These are phyloP conservation scores for Drosophila sturtevanti DNA, from an alignment of 1,140 invertebrate genomes.

Conservation along the genomic window DNA sequence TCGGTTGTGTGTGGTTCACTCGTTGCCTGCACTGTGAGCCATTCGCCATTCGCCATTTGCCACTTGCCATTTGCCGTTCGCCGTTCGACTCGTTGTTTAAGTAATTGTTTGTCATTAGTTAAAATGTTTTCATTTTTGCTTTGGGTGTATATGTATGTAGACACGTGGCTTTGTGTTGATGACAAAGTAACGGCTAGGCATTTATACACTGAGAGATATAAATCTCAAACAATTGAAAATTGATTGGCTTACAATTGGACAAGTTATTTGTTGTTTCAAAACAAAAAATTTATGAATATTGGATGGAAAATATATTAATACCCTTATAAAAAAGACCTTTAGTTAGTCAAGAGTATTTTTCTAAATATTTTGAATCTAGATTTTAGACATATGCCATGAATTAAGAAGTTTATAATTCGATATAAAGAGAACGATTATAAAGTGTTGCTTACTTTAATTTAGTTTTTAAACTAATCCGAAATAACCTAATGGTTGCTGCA, in stretches of 20 bases:
- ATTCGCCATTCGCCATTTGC: constrained; percentile 54
- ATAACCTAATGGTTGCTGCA: too few species aligned
- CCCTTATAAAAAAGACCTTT: too few species aligned
- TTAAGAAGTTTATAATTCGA: too few species aligned
- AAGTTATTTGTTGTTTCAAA: too few species aligned
- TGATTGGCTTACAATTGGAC: background rate
- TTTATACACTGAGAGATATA: background rate
- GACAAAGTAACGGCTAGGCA: background rate
- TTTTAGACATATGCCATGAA: too few species aligned
- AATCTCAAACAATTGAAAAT: background rate
- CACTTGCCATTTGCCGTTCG: constrained; percentile 33
- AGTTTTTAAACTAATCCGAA: too few species aligned
- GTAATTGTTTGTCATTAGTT: constrained; percentile 81
- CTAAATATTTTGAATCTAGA: too few species aligned
- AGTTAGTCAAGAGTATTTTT: too few species aligned
- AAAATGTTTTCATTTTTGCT: constrained; percentile 77
- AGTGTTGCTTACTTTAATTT: too few species aligned
- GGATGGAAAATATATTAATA: too few species aligned
- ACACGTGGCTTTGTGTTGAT: background rate
- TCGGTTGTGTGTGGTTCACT: background rate
- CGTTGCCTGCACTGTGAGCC: constrained; percentile 1
- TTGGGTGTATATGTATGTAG: constrained; percentile 11
- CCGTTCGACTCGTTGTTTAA: constrained; percentile 72
- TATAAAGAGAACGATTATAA: too few species aligned
- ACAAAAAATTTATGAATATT: too few species aligned